phyloP scores from a whole-genome alignment of 2,113 vertebrate genomes.

The Protomyctophum bolini region DNA sequence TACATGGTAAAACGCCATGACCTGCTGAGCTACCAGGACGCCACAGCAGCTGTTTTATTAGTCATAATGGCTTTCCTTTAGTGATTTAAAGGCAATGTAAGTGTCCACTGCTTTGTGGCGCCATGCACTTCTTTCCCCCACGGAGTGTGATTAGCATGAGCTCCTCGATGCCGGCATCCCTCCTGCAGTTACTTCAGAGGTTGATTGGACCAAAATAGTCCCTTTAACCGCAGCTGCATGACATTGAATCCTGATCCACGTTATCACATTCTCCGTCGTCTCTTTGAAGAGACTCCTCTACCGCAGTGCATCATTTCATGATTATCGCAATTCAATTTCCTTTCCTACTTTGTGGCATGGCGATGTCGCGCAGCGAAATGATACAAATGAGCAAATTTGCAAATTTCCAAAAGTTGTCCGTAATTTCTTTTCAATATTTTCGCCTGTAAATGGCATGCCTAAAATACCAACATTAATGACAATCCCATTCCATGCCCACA shows the following conservation, averaged over 20 bases:
- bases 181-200: conserved; percentile 17
- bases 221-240: conserved; percentile 9
- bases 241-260: conserved; percentile 7
- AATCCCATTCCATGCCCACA: not conserved
- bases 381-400: no score
- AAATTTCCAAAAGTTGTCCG: no score
- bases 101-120: conserved; percentile 27
- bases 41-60: conserved; percentile 18
- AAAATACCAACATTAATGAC: no score
- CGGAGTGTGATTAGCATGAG: conserved; percentile 43
- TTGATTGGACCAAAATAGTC: conserved; percentile 14
- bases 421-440: no score
- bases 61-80: conserved; percentile 41
- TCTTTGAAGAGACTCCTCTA: no score
- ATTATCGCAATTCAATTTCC: no score
- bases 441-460: no score
- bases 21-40: conserved; percentile 26
- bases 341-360: no score
- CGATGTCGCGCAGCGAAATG: no score
- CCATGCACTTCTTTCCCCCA: conserved; percentile 39
- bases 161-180: conserved; percentile 28
- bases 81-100: conserved; percentile 49
- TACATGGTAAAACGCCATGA: not conserved
- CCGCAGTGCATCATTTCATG: no score
- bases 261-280: not conserved